Conservation (phyloP, 2,113 vertebrate genomes). For the Monopterus albus region DNA sequence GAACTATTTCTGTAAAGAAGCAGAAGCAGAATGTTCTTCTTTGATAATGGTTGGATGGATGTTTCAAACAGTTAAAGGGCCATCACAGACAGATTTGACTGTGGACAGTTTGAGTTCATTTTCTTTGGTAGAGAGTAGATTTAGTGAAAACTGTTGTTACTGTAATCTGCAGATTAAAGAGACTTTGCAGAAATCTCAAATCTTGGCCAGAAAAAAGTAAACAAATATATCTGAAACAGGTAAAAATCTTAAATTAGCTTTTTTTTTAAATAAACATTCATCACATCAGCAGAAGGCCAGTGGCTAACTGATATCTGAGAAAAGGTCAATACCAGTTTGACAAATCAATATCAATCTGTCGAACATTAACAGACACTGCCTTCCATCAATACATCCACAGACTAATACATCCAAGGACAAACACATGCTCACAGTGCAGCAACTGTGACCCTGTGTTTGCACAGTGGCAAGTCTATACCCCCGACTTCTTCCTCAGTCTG, state of each 20-base stretch:
- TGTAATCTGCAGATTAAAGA: no score
- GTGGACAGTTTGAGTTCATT: no score
- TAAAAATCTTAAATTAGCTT: background rate
- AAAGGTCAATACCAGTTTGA: background rate
- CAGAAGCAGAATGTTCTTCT: no score
- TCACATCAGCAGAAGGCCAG: background rate
- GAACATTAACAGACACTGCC: background rate
- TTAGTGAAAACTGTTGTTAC: no score
- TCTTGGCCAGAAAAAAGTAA: no score
- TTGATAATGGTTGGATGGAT: no score
- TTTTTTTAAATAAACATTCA: background rate
- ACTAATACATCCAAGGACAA: constrained; percentile 1
- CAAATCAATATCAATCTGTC: background rate
- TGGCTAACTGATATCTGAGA: background rate
- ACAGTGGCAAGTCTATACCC: constrained; percentile 24
- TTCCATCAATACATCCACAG: background rate
- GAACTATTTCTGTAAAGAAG: background rate
- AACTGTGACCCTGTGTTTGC: constrained; percentile 2
- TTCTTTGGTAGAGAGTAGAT: no score
- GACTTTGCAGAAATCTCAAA: no score
- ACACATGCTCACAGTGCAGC: constrained; percentile 13
- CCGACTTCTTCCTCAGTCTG: constrained; percentile 45
- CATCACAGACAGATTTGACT: no score
- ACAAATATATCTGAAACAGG: background rate
- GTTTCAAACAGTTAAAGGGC: no score